Base-by-base conservation (phyloP, 2,888 invertebrate genomes). In the Lagria hirta region DNA sequence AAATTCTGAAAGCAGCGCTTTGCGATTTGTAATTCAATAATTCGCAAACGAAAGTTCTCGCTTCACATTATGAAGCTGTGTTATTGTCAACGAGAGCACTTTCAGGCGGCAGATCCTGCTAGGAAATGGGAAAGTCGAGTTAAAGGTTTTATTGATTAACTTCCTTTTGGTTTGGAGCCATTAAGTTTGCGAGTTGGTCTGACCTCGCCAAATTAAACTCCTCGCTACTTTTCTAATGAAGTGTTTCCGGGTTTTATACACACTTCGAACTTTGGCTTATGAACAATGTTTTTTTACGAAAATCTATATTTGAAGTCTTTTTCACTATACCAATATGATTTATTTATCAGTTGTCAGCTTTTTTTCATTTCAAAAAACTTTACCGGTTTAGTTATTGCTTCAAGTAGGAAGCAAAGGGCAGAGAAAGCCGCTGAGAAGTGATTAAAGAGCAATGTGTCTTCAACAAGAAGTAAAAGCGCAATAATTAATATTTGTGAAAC, bases 71-170 rank as follows among this genome's bases (percentile, higher is more conserved):
- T 58, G 48, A 51, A 52, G 57, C 55, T 48, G 51, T 57, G 55
- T 57, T 55, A 57, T 54, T 55, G 55, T 55, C 57, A 57, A 57
- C 54, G 49, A 44, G 48, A 47, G 49, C 53, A 49, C 50, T 52
- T 52, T 43, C 49, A 48, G 49, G 50, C 50, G 43, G 50, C 57
- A 51, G 55, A 55, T 52, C 52, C 54, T 49, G 46, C 50, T 54
- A 55, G 58, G 55, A 60, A 58, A 64, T 55, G 57, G 60, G 56
- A 54, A 63, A 62, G 57, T 59, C 61, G 54, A 62, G 60, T 62
- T 60, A 62, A 62, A 64, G 65, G 63, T 65, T 65, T 62, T 66
- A 66, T 66, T 65, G 66, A 66, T 65, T 64, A 62, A 62, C 60
- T 61, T 63, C 60, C 61, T 58, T 62, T 61, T 54, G 61, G 58